Evolutionary conservation across 2,888 invertebrate genomes (phyloP).

Genomic region (Oegoconia quadripuncta): DNA sequence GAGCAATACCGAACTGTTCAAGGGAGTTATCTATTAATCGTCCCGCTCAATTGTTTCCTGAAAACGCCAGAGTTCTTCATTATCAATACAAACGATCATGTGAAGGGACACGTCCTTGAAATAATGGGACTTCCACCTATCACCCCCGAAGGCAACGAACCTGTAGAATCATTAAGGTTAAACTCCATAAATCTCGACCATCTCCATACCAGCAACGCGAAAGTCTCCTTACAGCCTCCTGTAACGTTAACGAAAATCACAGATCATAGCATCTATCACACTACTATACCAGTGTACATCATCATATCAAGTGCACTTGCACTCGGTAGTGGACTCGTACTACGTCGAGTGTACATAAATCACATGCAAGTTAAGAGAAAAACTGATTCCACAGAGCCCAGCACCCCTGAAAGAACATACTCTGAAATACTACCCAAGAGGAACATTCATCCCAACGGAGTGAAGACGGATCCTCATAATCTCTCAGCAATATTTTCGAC

Average conservation of each 20-base stretch:
- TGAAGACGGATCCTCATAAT: background rate
- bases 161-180: background rate
- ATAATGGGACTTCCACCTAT: slow-evolving; percentile 1
- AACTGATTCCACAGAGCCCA: background rate
- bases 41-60: slow-evolving; percentile 12
- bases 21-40: slow-evolving; percentile 20
- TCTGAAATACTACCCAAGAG: background rate
- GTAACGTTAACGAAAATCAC: background rate
- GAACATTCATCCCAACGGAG: background rate
- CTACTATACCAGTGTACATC: slow-evolving; percentile 7
- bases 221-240: background rate
- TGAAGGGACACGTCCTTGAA: slow-evolving; percentile 6
- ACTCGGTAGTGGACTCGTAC: background rate
- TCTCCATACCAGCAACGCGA: background rate
- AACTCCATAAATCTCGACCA: slow-evolving; percentile 3
- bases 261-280: slow-evolving; percentile 1
- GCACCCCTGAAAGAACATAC: background rate
- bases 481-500: slow-evolving; percentile 3
- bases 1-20: slow-evolving; percentile 16
- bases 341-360: no score
- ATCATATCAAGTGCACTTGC: slow-evolving; percentile 1
- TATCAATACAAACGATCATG: slow-evolving; percentile 8
- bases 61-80: slow-evolving; percentile 2
- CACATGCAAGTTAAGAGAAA: no score
- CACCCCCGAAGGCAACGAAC: background rate